phyloP scores from a whole-genome alignment of 1,140 invertebrate species.

The Platyscapa corneri region DNA sequence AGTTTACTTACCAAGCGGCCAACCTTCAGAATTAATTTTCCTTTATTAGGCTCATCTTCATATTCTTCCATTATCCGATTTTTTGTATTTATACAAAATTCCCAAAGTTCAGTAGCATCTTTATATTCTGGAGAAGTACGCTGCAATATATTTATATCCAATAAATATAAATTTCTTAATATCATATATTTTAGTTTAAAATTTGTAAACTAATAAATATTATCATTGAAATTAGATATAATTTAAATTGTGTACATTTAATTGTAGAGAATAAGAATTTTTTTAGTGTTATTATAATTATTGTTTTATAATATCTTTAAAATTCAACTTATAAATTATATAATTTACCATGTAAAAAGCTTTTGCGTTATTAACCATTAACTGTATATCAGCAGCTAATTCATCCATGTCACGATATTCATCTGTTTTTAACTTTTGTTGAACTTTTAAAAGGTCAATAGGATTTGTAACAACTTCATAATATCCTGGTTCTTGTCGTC shows the following conservation, averaged over 20 bases:
- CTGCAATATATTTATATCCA: slow-evolving; percentile 66
- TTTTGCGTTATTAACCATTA: slow-evolving; percentile 93
- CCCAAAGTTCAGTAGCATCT: slow-evolving; percentile 94
- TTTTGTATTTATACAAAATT: slow-evolving; percentile 80
- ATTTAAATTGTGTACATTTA: background rate
- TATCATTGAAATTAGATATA: background rate
- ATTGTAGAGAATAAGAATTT: background rate
- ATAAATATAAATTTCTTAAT: background rate
- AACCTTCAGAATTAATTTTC: slow-evolving; percentile 78
- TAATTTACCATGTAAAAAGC: slow-evolving; percentile 88
- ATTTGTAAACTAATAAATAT: background rate
- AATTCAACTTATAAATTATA: slow-evolving; percentile 1
- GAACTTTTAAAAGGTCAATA: slow-evolving; percentile 94
- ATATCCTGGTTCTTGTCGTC: slow-evolving; percentile 91
- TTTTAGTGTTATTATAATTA: background rate
- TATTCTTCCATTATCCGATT: slow-evolving; percentile 73
- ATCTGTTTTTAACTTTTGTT: slow-evolving; percentile 97
- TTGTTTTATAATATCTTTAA: background rate
- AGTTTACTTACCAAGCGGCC: slow-evolving; percentile 52
- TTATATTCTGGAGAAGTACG: slow-evolving; percentile 89
- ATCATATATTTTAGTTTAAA: background rate
- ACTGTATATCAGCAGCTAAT: slow-evolving; percentile 88
- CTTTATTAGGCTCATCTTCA: slow-evolving; percentile 75
- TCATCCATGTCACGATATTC: slow-evolving; percentile 94
- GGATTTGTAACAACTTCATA: slow-evolving; percentile 94